A percentile compares a stretch with the other conserved stretches of the same genome.
phyloP scores from a whole-genome alignment of 2,113 vertebrate genomes.

The Rhineura floridana region DNA sequence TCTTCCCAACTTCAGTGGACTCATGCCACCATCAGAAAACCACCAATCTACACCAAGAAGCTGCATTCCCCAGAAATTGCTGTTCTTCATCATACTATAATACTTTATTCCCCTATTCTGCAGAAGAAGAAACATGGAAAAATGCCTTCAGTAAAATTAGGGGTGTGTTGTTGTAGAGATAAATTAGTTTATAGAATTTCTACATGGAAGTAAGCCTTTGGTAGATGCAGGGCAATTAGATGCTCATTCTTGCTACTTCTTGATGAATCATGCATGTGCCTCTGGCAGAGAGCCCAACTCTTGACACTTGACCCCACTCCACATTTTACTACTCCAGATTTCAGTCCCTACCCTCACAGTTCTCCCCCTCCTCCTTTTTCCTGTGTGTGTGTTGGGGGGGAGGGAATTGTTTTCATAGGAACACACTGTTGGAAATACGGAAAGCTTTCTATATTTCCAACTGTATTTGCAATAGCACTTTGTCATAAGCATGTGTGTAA shows the following conservation, averaged over 20 bases:
- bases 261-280: slow-evolving; percentile 57
- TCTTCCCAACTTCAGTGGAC: slow-evolving; percentile 18
- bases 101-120: slow-evolving; percentile 12
- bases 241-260: slow-evolving; percentile 66
- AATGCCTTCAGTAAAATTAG: slow-evolving; percentile 8
- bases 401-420: slow-evolving; percentile 32
- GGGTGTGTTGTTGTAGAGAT: slow-evolving; percentile 24
- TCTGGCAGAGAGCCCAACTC: slow-evolving; percentile 64
- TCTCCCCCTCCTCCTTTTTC: slow-evolving; percentile 23
- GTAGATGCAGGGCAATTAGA: slow-evolving; percentile 54
- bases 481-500: slow-evolving; percentile 28
- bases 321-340: slow-evolving; percentile 58
- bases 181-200: slow-evolving; percentile 42
- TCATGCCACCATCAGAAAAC: slow-evolving; percentile 29
- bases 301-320: slow-evolving; percentile 60
- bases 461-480: slow-evolving; percentile 22
- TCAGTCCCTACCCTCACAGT: slow-evolving; percentile 54
- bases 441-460: too few species aligned
- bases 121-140: slow-evolving; percentile 34
- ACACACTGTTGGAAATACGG: slow-evolving; percentile 2
- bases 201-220: slow-evolving; percentile 44
- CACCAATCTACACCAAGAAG: not conserved
- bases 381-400: too few species aligned
- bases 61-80: not conserved
- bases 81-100: not conserved